Base-by-base conservation (phyloP, 1,140 invertebrate species). In the Bombus impatiens region DNA sequence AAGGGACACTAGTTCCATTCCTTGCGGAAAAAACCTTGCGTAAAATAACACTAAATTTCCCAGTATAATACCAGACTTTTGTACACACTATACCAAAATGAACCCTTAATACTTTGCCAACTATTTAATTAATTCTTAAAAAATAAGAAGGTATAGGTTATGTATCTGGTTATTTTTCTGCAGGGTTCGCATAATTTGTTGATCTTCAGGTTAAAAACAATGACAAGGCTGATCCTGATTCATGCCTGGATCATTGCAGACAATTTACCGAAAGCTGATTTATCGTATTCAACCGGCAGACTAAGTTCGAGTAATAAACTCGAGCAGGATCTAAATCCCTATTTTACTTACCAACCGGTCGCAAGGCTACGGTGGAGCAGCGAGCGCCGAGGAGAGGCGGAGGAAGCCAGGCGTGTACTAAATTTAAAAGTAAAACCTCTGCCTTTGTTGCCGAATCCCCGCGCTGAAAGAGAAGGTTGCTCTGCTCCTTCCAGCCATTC, bases 391-490 rank as follows among this genome's bases (percentile, higher is more conserved):
- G 35, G n/a, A n/a, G 65, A 8, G 62, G 62, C 12, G 68, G 62
- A 57, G 88, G 82, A 84, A 92, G 82, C 92, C 92, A 89, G 89
- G 87, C 89, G 91, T 93, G 91, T 93, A 94, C 92, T 93, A 94
- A 94, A 94, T 94, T 94, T 93, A 93, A 93, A 91, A 92, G 89
- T 92, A 93, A 94, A 93, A 93, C 91, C 92, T 90, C 92, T 87
- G 92, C 91, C 89, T 93, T 94, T 94, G 92, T 93, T 93, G 89
- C 87, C 87, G 92, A 94, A 94, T 93, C 93, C 92, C 90, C 74
- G 87, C 78, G 88, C 87, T 89, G 92, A 92, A 93, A 93, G 92
- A 92, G 88, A 92, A 91, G 90, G 89, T 88, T 84, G 89, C 90
- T 86, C 79, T 82, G 88, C 91, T 88, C 84, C 88, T 89, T 86